Base-by-base conservation (phyloP, 2,113 vertebrate genomes). In the Toxostoma redivivum region DNA sequence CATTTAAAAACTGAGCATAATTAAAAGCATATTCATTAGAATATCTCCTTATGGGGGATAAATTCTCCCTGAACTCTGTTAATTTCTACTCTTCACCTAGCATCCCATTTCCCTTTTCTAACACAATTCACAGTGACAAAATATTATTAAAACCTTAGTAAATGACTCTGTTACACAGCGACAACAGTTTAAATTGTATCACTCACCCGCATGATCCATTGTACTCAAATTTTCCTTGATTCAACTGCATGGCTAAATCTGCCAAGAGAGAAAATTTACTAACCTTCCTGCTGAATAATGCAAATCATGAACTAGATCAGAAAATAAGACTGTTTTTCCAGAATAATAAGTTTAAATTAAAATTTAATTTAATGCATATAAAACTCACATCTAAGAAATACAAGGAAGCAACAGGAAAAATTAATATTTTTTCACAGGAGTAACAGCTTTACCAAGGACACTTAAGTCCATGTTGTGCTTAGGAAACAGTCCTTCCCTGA, bases 181-280 rank as follows among this genome's bases (percentile, higher is more conserved):
- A 61, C 85, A 95, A 90, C 66, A 94, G 48, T 90, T 98, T 92
- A 96, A 95, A 97, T 77, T 44, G 64, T 27, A 82, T 94, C 97
- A 98, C 99, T 99, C 96, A 99, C 99, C 99, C 99, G 31, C 99
- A 99, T 0, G 99, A 99, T 96, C 99, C 99, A 95, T 99, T 99
- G 97, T 99, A 99, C 96, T 99, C 99, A 96, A 98, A 99, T 98
- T 99, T 99, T 37, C 99, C 99, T 98, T 99, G 99, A 98, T 99
- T 99, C 98, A 99, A 87, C 95, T 99, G 99, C 99, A 99, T 99
- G 87, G 99, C 99, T 98, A 99, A 98, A 98, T 99, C 99, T 99
- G 98, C 97, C 69, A 96, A 91, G 96, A 96, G 62, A 97, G 86
- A 97, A 97, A 97, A 97, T 93, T 94, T 82, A 97, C 60, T 47